phyloP scores from a whole-genome alignment of 2,797 vertebrate genomes.

The Sciurus carolinensis region DNA sequence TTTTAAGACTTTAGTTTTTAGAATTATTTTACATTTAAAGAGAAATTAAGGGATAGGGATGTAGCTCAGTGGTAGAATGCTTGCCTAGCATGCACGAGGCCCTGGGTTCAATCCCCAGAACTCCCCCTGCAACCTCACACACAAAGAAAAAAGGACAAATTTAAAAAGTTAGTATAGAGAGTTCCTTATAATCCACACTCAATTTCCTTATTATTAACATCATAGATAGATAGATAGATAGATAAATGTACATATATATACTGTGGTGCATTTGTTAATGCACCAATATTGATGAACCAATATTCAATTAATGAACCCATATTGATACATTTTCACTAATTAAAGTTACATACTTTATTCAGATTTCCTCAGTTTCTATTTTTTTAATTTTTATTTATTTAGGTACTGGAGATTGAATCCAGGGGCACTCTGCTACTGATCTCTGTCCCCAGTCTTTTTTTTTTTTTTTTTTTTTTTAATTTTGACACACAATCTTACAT shows the following conservation, averaged over 20 bases:
- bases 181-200: background rate
- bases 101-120: too few species aligned
- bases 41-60: background rate
- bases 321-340: background rate
- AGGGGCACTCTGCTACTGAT: too few species aligned
- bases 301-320: background rate
- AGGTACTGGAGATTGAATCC: too few species aligned
- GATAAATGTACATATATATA: background rate
- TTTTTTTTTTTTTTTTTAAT: too few species aligned
- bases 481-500: too few species aligned
- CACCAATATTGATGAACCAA: background rate
- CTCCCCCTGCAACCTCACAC: too few species aligned
- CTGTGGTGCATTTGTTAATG: background rate
- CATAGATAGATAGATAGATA: background rate
- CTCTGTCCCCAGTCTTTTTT: too few species aligned
- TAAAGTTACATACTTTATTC: background rate
- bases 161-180: background rate
- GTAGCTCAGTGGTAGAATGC: too few species aligned
- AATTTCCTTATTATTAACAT: background rate
- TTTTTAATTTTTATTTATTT: too few species aligned
- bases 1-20: background rate
- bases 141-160: too few species aligned
- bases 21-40: slow-evolving; percentile 51
- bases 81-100: too few species aligned
- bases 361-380: background rate